Conservation (phyloP, 2,797 vertebrate genomes). For the Enteromius argenteus region DNA sequence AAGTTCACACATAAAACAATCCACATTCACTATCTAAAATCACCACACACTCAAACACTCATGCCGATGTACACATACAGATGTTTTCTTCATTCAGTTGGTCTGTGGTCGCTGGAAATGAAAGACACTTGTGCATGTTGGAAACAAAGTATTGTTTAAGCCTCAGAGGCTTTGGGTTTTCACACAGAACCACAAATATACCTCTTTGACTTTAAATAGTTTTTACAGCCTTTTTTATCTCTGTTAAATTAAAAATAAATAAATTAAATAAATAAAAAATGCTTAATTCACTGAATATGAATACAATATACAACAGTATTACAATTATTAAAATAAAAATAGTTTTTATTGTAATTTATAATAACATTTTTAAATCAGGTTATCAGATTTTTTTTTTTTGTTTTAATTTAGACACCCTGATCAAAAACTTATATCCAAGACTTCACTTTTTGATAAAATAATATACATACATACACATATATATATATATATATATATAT, state of each 20-base stretch:
- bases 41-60: conserved; percentile 17
- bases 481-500: too few relatives aligned
- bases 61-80: conserved; percentile 18
- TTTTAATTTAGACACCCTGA: background rate
- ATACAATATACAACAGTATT: background rate
- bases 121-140: conserved; percentile 36
- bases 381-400: too few relatives aligned
- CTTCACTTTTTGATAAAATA: background rate
- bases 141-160: conserved; percentile 40
- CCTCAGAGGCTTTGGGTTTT: background rate
- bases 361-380: background rate
- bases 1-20: conserved; percentile 6
- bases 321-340: background rate
- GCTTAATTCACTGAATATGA: background rate
- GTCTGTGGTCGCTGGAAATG: conserved; percentile 5
- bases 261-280: background rate
- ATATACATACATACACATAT: too few relatives aligned
- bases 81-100: conserved; percentile 38
- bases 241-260: background rate
- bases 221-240: background rate
- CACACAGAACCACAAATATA: background rate
- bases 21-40: conserved; percentile 14
- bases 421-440: background rate
- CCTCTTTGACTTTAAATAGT: background rate
- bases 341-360: background rate